Percentiles rank a stretch among this genome's conserved stretches.
phyloP scores from a whole-genome alignment of 2,113 vertebrate genomes.

The Ammodytes marinus region DNA sequence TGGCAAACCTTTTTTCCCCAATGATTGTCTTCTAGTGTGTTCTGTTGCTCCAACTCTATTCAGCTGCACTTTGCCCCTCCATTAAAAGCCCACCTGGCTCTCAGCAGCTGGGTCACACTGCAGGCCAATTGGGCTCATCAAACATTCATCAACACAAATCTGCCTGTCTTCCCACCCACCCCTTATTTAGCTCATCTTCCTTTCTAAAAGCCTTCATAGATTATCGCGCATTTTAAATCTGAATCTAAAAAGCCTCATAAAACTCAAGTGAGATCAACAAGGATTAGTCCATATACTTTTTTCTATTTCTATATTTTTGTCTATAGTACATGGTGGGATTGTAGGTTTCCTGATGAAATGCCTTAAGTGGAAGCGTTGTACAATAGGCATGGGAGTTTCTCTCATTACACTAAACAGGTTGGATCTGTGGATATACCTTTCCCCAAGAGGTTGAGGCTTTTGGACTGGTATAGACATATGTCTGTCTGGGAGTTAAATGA shows the following conservation, averaged over 20 bases:
- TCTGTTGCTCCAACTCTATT: constrained; percentile 10
- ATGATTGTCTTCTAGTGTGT: background rate
- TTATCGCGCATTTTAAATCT: constrained; percentile 11
- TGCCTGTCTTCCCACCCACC: constrained; percentile 11
- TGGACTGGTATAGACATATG: constrained; percentile 59
- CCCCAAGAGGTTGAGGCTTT: constrained; percentile 46
- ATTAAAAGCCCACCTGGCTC: constrained; percentile 66
- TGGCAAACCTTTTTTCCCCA: constrained; percentile 5
- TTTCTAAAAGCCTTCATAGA: constrained; percentile 30
- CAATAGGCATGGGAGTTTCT: constrained; percentile 29
- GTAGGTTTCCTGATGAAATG: constrained; percentile 14
- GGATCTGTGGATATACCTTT: constrained; percentile 46
- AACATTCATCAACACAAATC: constrained; percentile 81
- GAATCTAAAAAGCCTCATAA: constrained; percentile 19
- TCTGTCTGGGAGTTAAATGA: constrained; percentile 43
- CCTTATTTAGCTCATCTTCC: constrained; percentile 11
- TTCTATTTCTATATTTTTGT: constrained; percentile 4
- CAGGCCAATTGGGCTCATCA: constrained; percentile 82
- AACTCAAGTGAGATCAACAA: constrained; percentile 5
- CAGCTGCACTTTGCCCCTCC: constrained; percentile 37
- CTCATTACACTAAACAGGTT: constrained; percentile 44
- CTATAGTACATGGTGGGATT: background rate
- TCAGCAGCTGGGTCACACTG: constrained; percentile 68
- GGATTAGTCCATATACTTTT: constrained; percentile 9
- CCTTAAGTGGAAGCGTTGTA: constrained; percentile 40